A percentile compares a stretch with the other conserved stretches of the same genome.
Conservation (phyloP, 1,140 invertebrate species). For the Listronotus oregonensis region DNA sequence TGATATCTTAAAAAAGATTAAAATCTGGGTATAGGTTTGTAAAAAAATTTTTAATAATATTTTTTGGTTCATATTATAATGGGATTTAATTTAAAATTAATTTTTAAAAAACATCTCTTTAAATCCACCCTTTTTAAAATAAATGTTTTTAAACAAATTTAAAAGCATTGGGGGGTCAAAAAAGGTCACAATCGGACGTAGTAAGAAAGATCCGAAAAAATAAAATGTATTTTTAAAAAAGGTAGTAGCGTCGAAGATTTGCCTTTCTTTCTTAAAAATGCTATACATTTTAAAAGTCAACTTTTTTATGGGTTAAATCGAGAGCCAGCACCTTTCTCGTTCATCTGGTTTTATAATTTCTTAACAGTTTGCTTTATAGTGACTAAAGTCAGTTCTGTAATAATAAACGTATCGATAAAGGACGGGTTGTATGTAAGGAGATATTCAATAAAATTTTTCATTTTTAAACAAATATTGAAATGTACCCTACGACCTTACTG, state of each 20-base stretch:
- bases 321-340: conserved; percentile 25
- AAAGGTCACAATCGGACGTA: conserved; percentile 20
- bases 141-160: too few species aligned
- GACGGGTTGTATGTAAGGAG: neutral
- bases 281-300: conserved; percentile 27
- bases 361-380: conserved; percentile 23
- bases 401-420: conserved; percentile 17
- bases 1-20: too few species aligned
- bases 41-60: too few species aligned
- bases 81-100: too few species aligned
- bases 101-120: neutral
- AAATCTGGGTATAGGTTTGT: too few species aligned
- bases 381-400: conserved; percentile 21
- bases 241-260: conserved; percentile 21
- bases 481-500: too few species aligned
- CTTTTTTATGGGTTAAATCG: conserved; percentile 28
- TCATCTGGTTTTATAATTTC: conserved; percentile 28
- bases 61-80: too few species aligned
- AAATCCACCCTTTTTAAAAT: conserved; percentile 3
- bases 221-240: conserved; percentile 31
- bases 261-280: conserved; percentile 19
- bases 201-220: conserved; percentile 12
- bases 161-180: conserved; percentile 23
- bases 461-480: too few species aligned
- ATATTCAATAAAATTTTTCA: too few species aligned